Evolutionary conservation across 2,113 vertebrate species (phyloP).

Genomic region (Eublepharis macularius): DNA sequence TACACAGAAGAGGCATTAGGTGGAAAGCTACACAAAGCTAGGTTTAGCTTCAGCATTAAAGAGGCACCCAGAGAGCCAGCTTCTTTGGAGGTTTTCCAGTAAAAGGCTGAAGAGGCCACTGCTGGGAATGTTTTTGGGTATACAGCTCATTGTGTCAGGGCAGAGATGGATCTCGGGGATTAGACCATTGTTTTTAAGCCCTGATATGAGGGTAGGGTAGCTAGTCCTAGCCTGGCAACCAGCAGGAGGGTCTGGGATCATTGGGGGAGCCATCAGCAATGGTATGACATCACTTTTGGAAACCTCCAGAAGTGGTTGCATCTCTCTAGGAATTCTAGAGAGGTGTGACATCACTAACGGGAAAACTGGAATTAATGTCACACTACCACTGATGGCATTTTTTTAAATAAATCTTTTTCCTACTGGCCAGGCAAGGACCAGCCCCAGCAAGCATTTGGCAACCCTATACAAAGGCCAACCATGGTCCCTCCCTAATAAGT

Average conservation of each 20-base stretch:
- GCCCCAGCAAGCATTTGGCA: no score
- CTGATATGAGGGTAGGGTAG: background rate
- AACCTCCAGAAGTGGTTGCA: no score
- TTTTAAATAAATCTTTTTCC: no score
- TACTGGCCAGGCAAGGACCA: no score
- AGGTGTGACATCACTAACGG: no score
- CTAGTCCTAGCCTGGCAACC: no score
- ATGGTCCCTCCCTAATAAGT: background rate
- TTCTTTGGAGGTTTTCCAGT: background rate
- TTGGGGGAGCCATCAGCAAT: no score
- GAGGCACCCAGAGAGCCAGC: background rate
- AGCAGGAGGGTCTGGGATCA: no score
- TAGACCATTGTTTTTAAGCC: background rate
- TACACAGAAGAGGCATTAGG: fast-evolving
- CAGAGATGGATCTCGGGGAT: background rate
- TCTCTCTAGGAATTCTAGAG: no score
- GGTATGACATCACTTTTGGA: no score
- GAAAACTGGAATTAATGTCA: no score
- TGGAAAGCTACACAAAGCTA: background rate
- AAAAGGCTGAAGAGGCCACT: background rate
- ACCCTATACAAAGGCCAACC: background rate
- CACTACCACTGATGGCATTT: no score
- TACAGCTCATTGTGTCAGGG: background rate
- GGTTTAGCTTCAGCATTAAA: background rate
- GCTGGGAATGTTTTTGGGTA: background rate